Evolutionary conservation across 2,888 invertebrate species (phyloP).

Genomic region (Stenurella melanura): DNA sequence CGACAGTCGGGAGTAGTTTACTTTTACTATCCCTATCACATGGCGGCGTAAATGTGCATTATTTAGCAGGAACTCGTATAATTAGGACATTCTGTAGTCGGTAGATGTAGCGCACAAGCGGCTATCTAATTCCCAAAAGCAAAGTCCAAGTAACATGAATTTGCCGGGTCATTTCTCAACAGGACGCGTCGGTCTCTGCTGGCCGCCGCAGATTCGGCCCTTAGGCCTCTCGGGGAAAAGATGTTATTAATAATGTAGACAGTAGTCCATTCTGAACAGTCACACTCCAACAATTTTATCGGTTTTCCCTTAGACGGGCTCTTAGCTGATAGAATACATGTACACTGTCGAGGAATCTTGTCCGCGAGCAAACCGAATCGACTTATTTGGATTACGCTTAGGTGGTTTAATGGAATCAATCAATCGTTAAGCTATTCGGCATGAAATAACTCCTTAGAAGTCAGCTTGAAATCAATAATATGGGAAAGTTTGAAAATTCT

Average conservation of each 20-base stretch:
- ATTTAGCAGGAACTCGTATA: conserved; percentile 63
- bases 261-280: conserved; percentile 60
- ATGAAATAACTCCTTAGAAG: background rate
- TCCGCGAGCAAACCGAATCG: background rate
- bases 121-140: conserved; percentile 64
- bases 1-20: conserved; percentile 26
- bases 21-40: conserved; percentile 32
- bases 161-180: conserved; percentile 69
- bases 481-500: too few species aligned
- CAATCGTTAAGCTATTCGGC: background rate
- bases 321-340: conserved; percentile 60
- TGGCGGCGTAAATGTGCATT: conserved; percentile 60
- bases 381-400: background rate
- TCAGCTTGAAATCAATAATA: too few species aligned
- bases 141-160: conserved; percentile 65
- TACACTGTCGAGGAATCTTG: background rate
- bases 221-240: conserved; percentile 58
- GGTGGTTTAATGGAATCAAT: background rate
- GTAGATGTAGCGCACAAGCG: conserved; percentile 49
- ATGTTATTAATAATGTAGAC: conserved; percentile 66
- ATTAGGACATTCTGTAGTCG: conserved; percentile 61
- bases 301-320: conserved; percentile 59
- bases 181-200: conserved; percentile 60
- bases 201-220: conserved; percentile 62
- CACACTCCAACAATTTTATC: conserved; percentile 61